Evolutionary conservation across 2,888 invertebrate species (phyloP).

Genomic region (Melitaea athalia): DNA sequence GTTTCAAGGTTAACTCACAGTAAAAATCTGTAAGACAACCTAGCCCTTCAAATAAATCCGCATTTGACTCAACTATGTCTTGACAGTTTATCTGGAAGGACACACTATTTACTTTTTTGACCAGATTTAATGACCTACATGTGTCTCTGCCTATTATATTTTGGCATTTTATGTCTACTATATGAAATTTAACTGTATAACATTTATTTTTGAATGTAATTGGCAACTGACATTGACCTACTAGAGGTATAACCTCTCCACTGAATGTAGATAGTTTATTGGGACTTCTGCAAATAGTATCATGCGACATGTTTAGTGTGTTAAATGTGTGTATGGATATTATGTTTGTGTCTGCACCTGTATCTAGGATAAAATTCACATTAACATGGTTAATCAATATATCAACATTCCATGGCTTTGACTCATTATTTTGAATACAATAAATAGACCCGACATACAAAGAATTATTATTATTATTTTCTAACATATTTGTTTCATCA

Average conservation of each 20-base stretch:
- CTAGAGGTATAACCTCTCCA: constrained; percentile 10
- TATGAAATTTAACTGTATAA: neutral
- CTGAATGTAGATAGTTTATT: neutral
- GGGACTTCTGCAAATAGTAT: neutral
- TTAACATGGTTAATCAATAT: neutral
- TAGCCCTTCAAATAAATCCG: neutral
- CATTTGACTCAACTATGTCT: neutral
- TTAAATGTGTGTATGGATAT: neutral
- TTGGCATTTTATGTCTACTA: neutral
- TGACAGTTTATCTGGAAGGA: too few species aligned
- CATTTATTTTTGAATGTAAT: too few species aligned
- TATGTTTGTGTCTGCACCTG: neutral
- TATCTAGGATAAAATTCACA: neutral
- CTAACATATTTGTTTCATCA: too few species aligned
- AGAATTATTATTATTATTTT: too few species aligned
- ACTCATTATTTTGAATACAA: too few species aligned
- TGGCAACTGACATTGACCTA: neutral
- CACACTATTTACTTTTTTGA: neutral
- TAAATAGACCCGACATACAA: too few species aligned
- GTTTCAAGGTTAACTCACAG: constrained; percentile 19
- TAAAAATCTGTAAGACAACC: constrained; percentile 2
- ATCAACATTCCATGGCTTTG: neutral
- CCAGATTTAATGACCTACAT: neutral
- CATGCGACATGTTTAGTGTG: neutral
- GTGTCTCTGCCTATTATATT: neutral